Percentiles rank a stretch among this genome's conserved stretches.
These are phyloP conservation scores for Camelus dromedarius DNA, from an alignment of 2,113 vertebrate species.

Conservation along the genomic window DNA sequence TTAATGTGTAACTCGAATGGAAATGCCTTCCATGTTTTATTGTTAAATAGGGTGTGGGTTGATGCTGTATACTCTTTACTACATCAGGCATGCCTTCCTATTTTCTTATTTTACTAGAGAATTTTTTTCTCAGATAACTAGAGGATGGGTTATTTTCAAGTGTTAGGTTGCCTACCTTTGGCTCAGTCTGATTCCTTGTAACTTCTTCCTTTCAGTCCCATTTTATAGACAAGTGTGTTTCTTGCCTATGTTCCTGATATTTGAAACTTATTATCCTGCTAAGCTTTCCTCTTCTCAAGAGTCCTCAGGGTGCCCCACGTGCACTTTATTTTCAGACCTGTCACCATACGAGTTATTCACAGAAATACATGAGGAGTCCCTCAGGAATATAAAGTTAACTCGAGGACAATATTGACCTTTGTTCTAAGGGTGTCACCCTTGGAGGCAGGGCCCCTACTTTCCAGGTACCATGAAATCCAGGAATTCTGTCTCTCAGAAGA, in stretches of 20 bases:
- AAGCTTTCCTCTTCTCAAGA: not conserved
- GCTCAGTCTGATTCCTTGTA: not conserved
- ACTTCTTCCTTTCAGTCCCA: not conserved
- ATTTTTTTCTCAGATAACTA: not conserved
- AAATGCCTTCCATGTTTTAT: constrained; percentile 21
- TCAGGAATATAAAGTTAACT: not conserved
- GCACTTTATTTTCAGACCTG: not conserved
- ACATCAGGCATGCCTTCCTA: not conserved
- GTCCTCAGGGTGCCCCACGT: not conserved
- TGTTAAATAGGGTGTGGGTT: not conserved
- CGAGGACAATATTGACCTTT: not conserved
- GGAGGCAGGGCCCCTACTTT: not conserved
- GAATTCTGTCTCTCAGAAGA: not conserved
- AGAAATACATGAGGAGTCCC: not conserved
- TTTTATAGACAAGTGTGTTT: constrained; percentile 23
- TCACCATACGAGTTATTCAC: not conserved
- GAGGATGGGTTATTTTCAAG: constrained; percentile 1
- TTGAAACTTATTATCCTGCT: not conserved
- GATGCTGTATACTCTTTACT: not conserved
- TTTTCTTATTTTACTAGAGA: constrained; percentile 6
- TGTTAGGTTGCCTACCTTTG: not conserved
- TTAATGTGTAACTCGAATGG: constrained; percentile 41
- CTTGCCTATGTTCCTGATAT: not conserved
- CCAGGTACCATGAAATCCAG: not conserved
- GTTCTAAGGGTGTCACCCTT: not conserved